phyloP scores from a whole-genome alignment of 2,797 vertebrate genomes.

The Lithobates sylvaticus region DNA sequence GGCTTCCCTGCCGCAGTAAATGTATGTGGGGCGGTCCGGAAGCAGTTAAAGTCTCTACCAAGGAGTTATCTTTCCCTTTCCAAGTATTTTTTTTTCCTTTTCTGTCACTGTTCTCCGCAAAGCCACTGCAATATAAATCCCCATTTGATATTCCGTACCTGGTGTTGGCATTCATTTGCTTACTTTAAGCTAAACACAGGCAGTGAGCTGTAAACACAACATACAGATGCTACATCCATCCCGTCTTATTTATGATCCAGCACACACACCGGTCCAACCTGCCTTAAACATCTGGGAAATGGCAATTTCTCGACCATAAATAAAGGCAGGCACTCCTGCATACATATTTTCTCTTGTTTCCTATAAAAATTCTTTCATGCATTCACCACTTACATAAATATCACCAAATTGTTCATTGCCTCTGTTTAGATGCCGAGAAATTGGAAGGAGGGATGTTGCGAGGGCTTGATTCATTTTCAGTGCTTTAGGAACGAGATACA shows the following conservation, averaged over 20 bases:
- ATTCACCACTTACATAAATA: conserved; percentile 29
- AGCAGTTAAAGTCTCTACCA: no score
- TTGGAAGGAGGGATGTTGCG: neutral
- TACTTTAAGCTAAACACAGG: conserved; percentile 57
- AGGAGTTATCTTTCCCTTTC: neutral
- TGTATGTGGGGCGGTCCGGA: no score
- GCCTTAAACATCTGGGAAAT: conserved; percentile 58
- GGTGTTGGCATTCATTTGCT: conserved; percentile 56
- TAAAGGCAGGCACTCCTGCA: conserved; percentile 41
- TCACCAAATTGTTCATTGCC: conserved; percentile 5
- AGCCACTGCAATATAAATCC: conserved; percentile 56
- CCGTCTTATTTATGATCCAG: conserved; percentile 54
- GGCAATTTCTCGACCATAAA: conserved; percentile 53
- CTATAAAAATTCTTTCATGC: conserved; percentile 14
- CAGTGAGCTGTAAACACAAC: conserved; percentile 52
- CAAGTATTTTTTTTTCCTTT: conserved; percentile 25
- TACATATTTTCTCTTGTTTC: conserved; percentile 34
- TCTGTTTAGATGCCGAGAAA: conserved; percentile 16
- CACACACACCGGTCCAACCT: conserved; percentile 33
- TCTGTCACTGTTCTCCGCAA: conserved; percentile 28
- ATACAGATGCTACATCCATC: conserved; percentile 48
- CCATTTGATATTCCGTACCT: conserved; percentile 57
- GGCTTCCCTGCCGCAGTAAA: no score
- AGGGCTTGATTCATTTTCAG: neutral
- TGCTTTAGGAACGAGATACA: neutral